phyloP scores from a whole-genome alignment of 2,113 vertebrate genomes.

The Parus major region DNA sequence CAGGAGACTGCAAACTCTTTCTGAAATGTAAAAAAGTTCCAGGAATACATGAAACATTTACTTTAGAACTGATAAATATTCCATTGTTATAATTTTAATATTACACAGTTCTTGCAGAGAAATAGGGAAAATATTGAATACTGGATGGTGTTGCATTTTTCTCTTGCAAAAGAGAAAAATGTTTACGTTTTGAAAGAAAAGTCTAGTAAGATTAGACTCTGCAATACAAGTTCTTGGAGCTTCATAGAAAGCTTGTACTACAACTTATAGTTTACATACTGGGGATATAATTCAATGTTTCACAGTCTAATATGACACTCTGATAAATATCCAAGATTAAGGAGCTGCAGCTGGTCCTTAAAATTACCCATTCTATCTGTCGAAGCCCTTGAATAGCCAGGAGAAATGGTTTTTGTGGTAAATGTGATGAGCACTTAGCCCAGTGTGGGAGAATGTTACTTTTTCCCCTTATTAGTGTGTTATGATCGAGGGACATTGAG shows the following conservation, averaged over 20 bases:
- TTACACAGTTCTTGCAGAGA: neutral
- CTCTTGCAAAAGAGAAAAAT: neutral
- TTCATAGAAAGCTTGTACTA: neutral
- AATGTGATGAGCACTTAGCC: neutral
- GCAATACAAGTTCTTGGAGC: neutral
- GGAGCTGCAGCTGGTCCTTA: neutral
- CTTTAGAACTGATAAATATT: neutral
- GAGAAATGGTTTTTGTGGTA: neutral
- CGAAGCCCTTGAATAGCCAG: neutral
- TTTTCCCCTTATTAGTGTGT: neutral
- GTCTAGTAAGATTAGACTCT: neutral
- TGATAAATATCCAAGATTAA: neutral
- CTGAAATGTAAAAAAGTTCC: neutral
- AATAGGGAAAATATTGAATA: neutral
- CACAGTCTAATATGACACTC: neutral
- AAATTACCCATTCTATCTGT: neutral
- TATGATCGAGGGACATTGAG: neutral
- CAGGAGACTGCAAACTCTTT: neutral
- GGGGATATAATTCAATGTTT: neutral
- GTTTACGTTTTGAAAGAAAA: neutral
- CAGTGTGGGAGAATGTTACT: neutral
- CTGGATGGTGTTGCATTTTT: neutral
- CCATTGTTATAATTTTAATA: neutral
- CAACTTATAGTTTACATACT: neutral
- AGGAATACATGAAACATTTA: neutral